Evolutionary conservation across 2,113 vertebrate genomes (phyloP), one percentile per base, ranked within the genome.

Genomic region (Tachysurus fulvidraco): DNA sequence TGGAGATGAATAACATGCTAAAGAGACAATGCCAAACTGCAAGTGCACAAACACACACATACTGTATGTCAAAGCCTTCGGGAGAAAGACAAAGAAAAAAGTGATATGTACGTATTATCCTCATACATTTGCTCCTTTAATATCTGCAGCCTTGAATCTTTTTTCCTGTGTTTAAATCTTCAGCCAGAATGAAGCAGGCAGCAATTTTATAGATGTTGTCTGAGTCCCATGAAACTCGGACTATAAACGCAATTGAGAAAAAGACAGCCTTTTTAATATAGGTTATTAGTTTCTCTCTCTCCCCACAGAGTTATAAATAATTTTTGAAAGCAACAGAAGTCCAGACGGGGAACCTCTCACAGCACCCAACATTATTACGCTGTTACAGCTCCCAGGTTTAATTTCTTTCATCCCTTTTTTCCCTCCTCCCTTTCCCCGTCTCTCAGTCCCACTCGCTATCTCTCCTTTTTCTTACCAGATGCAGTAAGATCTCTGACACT

Each of bases 261-360:
- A 89, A 90, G 87, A 88, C 84, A 78, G 71, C 76, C 88, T 89
- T 90, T 91, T 90, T 92, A 90, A 88, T 90, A 91, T 90, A 90
- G 87, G 85, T 91, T 92, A 91, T 92, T 89, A 91, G 88, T 89
- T 90, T 91, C 85, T 67, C 80, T 83, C 86, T 78, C 52, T 88
- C 91, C 88, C 89, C 76, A 90, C 80, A 88, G 91, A 92, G 88
- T 89, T 91, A 91, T 91, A 92, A 91, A 92, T 91, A 90, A 92
- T 92, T 92, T 90, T 89, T 92, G 87, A 89, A 91, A 90, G 89
- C 74, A 91, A 91, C 89, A 89, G 90, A 88, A 90, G 88, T 89
- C 88, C 87, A 90, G 87, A 89, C 30, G 57, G 78, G 44, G 81
- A 86, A 90, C 79, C 88, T 89, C 91, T 90, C 89, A 81, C 85